Evolutionary conservation across 2,888 invertebrate species (phyloP).

Genomic region (Apotomis betuletana): DNA sequence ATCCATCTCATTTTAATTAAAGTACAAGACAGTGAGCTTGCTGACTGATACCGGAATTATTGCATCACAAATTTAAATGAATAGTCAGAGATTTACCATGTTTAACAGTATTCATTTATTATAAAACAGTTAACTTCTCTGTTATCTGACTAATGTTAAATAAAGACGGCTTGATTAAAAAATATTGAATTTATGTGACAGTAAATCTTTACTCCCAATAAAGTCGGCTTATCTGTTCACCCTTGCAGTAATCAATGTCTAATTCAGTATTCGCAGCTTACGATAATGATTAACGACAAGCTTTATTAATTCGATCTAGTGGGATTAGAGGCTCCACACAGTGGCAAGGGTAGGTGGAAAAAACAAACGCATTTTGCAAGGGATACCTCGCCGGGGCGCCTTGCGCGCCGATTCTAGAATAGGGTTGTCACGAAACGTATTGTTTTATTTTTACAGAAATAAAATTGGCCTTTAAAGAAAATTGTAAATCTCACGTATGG

Average conservation of each 20-base stretch:
- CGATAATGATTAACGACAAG: constrained; percentile 82
- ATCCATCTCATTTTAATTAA: too few species aligned
- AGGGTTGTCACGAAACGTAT: constrained; percentile 50
- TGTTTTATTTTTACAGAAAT: not conserved
- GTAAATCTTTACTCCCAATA: constrained; percentile 68
- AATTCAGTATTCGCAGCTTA: constrained; percentile 78
- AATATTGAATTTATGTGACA: constrained; percentile 55
- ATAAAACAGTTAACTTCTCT: constrained; percentile 12
- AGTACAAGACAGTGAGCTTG: too few species aligned
- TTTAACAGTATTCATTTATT: not conserved
- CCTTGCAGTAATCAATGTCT: constrained; percentile 78
- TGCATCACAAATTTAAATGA: not conserved
- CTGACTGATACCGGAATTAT: not conserved
- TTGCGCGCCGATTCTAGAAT: constrained; percentile 46
- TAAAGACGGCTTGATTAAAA: constrained; percentile 47
- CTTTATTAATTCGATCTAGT: constrained; percentile 80
- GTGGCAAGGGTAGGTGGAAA: constrained; percentile 70
- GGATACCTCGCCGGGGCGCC: constrained; percentile 62
- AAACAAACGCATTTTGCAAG: constrained; percentile 78
- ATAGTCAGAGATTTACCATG: not conserved
- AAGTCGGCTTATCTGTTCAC: constrained; percentile 70
- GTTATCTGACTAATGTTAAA: constrained; percentile 29
- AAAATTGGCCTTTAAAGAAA: not conserved
- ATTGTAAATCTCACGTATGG: too few species aligned
- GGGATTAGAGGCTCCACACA: constrained; percentile 71